A percentile compares a stretch with the other conserved stretches of the same genome.
Evolutionary conservation across 2,888 invertebrate species (phyloP).

Genomic region (Polylopha cassiicola): DNA sequence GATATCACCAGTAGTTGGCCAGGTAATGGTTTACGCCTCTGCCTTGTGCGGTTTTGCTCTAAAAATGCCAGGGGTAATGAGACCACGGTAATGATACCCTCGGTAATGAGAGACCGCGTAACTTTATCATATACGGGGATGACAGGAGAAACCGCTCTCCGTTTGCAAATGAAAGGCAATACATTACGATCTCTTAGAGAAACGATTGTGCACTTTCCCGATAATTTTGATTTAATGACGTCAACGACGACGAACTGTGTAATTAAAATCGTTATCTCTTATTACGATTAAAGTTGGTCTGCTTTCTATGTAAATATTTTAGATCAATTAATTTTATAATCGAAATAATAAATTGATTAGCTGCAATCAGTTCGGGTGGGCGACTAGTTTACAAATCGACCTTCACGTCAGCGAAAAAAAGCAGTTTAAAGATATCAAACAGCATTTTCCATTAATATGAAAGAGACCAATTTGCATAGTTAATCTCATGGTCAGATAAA

Average conservation of each 20-base stretch:
- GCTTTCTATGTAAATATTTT: slow-evolving; percentile 23
- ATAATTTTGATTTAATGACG: slow-evolving; percentile 45
- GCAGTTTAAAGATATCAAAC: background rate
- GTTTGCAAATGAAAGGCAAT: slow-evolving; percentile 65
- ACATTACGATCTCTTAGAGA: slow-evolving; percentile 44
- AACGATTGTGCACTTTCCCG: slow-evolving; percentile 55
- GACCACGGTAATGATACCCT: slow-evolving; percentile 53
- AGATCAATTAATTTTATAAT: slow-evolving; percentile 15
- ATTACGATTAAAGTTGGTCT: slow-evolving; percentile 18
- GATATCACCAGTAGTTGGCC: slow-evolving; percentile 30
- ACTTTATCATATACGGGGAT: slow-evolving; percentile 62
- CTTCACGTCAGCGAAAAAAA: slow-evolving; percentile 3
- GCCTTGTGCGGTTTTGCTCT: slow-evolving; percentile 37
- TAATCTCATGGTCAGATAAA: slow-evolving; percentile 16
- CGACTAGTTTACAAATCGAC: slow-evolving; percentile 4
- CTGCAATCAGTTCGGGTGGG: slow-evolving; percentile 13
- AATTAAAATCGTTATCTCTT: slow-evolving; percentile 19
- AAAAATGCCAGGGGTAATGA: slow-evolving; percentile 46
- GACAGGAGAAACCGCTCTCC: slow-evolving; percentile 60
- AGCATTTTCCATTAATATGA: slow-evolving; percentile 8
- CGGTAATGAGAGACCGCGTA: slow-evolving; percentile 59
- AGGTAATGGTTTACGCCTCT: slow-evolving; percentile 34
- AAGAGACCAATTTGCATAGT: slow-evolving; percentile 20
- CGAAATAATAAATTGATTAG: slow-evolving; percentile 13
- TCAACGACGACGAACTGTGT: slow-evolving; percentile 36